Base-by-base conservation (phyloP, 2,888 invertebrate species). In the Meiosimyza platycephala region DNA sequence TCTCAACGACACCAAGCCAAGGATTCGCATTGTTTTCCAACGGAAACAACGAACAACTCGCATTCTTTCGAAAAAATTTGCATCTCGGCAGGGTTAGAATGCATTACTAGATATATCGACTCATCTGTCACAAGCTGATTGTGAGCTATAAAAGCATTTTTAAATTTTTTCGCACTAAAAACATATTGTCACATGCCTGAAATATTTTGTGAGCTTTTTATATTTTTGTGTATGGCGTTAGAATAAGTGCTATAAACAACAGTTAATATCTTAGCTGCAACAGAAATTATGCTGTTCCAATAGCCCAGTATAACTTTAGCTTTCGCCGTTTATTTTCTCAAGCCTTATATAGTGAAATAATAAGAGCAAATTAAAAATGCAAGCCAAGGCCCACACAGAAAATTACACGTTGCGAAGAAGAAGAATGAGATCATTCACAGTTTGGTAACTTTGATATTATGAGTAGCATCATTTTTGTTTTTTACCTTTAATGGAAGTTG, bases 361-460 rank as follows among this genome's bases (percentile, higher is more conserved):
- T 15, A 48, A 65, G n/a, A 52, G 40, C 54, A 54, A 66, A 66
- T 55, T 66, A 66, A 40, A 66, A 54, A 66, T 66, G 40, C 40
- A 54, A 55, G 47, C 66, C 52, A 66, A 33, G 54, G 9, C 66
- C 66, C 66, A 66, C 66, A 66, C 66, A 66, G 15, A 54, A 13
- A 65, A 67, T 48, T 57, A 62, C 62, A 54, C 54, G 16, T 6
- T 47, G 57, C 57, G 22, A 59, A 60, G 18, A 62, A 60, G 60
- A 9, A 51, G 60, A 69, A 69, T 69, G 69, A 69, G 69, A 69
- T 69, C 69, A 69, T 40, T 69, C 52, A 69, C 47, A 33, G 51
- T 69, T 60, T 60, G n/a, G 60, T 16, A 13, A 33, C 51, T 54
- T 60, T 28, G 22, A n/a, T 51, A 28, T 33, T 55, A n/a, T 12